phyloP scores from a whole-genome alignment of 2,888 invertebrate genomes.

The Oscheius sp. region DNA sequence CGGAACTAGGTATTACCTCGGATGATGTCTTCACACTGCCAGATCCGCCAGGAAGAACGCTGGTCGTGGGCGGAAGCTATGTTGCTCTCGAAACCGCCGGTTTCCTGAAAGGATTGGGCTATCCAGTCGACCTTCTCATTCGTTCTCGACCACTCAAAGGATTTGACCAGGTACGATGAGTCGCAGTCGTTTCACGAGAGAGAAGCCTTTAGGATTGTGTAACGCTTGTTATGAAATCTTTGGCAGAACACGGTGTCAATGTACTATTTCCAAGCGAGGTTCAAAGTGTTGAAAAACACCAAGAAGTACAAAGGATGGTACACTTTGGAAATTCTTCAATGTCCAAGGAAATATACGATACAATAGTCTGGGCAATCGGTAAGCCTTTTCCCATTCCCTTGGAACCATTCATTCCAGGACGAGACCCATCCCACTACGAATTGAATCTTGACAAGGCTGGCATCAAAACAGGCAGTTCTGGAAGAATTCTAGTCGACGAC shows the following conservation, averaged over 20 bases:
- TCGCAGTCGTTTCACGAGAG: not conserved
- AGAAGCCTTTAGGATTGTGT: not conserved
- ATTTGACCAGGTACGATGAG: constrained; percentile 76
- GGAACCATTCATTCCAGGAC: constrained; percentile 31
- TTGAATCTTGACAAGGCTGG: constrained; percentile 36
- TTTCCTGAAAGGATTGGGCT: constrained; percentile 76
- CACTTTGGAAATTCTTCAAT: not conserved
- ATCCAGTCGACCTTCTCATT: constrained; percentile 75
- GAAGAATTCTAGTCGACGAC: constrained; percentile 67
- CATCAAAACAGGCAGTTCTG: constrained; percentile 36
- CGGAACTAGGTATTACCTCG: constrained; percentile 76
- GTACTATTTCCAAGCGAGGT: constrained; percentile 72
- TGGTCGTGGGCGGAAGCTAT: constrained; percentile 78
- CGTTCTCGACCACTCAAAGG: constrained; percentile 77
- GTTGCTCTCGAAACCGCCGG: constrained; percentile 79
- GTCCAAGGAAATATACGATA: constrained; percentile 41
- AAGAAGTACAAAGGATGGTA: constrained; percentile 13
- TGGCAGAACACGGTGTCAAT: constrained; percentile 76
- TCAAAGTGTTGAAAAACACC: constrained; percentile 34
- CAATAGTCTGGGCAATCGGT: constrained; percentile 56
- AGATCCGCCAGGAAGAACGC: constrained; percentile 76
- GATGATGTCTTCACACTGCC: constrained; percentile 78
- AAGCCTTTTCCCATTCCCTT: not conserved
- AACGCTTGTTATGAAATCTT: constrained; percentile 74
- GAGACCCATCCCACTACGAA: constrained; percentile 33